Evolutionary conservation across 2,888 invertebrate species (phyloP).

Genomic region (Atherix ibis): DNA sequence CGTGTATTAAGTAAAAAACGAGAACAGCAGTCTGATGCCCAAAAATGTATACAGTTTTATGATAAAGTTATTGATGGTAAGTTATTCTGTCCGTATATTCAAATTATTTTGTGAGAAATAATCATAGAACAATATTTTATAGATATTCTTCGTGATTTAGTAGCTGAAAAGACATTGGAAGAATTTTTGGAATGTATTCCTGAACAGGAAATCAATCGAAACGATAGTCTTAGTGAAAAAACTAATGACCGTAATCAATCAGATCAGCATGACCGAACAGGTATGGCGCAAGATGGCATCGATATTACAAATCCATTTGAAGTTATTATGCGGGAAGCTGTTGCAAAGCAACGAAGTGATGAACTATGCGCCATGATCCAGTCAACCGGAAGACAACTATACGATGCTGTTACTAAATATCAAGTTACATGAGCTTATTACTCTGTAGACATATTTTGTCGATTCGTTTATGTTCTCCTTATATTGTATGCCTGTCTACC

Average conservation of each 20-base stretch:
- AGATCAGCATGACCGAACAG: background rate
- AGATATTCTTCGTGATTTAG: slow-evolving; percentile 27
- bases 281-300: slow-evolving; percentile 22
- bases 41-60: slow-evolving; percentile 5
- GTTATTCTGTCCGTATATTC: too few relatives aligned
- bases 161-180: slow-evolving; percentile 25
- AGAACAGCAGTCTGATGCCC: slow-evolving; percentile 16
- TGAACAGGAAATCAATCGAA: slow-evolving; percentile 24
- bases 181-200: slow-evolving; percentile 29
- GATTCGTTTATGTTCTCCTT: too few relatives aligned
- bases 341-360: slow-evolving; percentile 43
- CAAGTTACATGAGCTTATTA: too few relatives aligned
- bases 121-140: too few relatives aligned
- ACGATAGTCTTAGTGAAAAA: slow-evolving; percentile 11
- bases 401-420: slow-evolving; percentile 30
- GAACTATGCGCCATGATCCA: slow-evolving; percentile 43
- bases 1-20: slow-evolving; percentile 26
- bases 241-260: background rate
- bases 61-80: slow-evolving; percentile 9
- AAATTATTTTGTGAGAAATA: too few relatives aligned
- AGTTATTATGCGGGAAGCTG: slow-evolving; percentile 29
- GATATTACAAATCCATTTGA: slow-evolving; percentile 30
- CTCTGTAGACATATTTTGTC: too few relatives aligned
- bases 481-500: too few relatives aligned
- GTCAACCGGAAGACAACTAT: slow-evolving; percentile 42